Percentiles rank a stretch among this genome's conserved stretches.
phyloP scores from a whole-genome alignment of 2,888 invertebrate genomes.

The Meiosimyza decipiens region DNA sequence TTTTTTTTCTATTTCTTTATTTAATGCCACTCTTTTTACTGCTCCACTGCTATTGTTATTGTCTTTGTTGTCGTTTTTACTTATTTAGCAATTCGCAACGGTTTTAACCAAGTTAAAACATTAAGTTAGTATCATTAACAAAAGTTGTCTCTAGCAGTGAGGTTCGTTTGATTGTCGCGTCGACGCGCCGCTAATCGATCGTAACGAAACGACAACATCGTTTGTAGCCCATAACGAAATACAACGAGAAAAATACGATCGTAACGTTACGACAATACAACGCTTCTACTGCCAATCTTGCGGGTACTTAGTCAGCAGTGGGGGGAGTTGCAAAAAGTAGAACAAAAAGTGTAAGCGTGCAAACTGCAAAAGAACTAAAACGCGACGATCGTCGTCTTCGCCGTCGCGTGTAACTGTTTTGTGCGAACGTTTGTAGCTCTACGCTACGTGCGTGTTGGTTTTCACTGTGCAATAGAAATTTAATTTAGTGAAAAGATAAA shows the following conservation, averaged over 20 bases:
- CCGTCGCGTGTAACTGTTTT: not conserved
- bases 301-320: not conserved
- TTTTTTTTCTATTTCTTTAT: constrained; percentile 27
- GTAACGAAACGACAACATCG: not conserved
- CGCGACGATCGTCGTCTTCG: not conserved
- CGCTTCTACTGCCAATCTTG: not conserved
- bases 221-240: no score
- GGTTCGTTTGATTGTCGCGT: constrained; percentile 42
- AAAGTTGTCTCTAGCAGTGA: constrained; percentile 54
- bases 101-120: constrained; percentile 35
- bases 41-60: constrained; percentile 37
- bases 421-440: not conserved
- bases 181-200: not conserved
- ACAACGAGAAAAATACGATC: no score
- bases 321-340: not conserved
- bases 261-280: no score
- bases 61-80: constrained; percentile 27
- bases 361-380: not conserved
- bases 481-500: no score
- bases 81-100: constrained; percentile 9
- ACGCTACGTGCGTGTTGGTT: not conserved
- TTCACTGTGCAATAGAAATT: no score
- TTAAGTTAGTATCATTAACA: constrained; percentile 62
- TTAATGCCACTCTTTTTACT: constrained; percentile 31
- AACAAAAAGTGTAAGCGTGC: not conserved